phyloP scores from a whole-genome alignment of 2,797 vertebrate species.

The Sebastes cheni region DNA sequence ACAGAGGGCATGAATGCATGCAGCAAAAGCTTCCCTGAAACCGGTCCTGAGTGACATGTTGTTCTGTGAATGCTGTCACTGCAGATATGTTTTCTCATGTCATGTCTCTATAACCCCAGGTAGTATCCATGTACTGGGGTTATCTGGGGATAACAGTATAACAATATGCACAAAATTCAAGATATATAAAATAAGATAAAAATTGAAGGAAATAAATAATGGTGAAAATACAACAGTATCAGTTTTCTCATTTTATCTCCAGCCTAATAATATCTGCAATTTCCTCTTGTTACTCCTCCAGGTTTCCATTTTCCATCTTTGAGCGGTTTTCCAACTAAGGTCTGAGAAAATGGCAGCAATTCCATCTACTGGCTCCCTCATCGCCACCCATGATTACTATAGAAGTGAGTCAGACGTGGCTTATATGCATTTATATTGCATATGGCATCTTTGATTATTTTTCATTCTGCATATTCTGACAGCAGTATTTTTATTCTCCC shows the following conservation, averaged over 20 bases:
- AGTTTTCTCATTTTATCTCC: not conserved
- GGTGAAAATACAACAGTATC: not conserved
- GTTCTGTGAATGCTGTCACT: not conserved
- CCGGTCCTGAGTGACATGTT: not conserved
- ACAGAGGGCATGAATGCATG: not conserved
- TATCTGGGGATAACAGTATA: not conserved
- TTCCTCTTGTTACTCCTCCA: constrained; percentile 25
- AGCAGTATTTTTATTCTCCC: not conserved
- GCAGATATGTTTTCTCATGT: not conserved
- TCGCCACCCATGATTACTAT: constrained; percentile 95
- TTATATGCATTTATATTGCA: not conserved
- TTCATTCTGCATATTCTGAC: not conserved
- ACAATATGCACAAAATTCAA: not conserved
- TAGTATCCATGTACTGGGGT: not conserved
- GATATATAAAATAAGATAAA: not conserved
- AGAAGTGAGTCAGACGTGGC: constrained; percentile 85
- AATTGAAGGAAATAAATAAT: not conserved
- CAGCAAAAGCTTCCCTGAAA: not conserved
- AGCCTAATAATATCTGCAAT: not conserved
- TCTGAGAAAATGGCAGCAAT: constrained; percentile 91
- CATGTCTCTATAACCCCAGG: not conserved
- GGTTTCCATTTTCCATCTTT: constrained; percentile 65
- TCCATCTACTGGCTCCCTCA: constrained; percentile 94
- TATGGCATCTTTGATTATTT: not conserved
- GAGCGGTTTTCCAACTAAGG: constrained; percentile 57